Conservation (phyloP, 1,140 invertebrate genomes). For the Brachionus paranguensis region DNA sequence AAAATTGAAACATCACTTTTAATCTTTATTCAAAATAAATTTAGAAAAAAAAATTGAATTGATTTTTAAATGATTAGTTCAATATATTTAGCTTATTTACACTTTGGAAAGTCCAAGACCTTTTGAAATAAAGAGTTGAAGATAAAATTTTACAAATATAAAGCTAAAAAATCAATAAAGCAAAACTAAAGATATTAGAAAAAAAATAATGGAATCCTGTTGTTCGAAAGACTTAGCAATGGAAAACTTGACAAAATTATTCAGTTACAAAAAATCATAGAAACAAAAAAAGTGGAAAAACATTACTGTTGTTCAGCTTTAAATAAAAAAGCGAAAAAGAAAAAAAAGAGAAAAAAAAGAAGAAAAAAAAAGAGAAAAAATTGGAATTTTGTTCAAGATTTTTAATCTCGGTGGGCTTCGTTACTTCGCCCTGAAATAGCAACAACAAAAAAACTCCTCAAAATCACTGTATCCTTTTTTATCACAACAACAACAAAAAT, state of each 20-base stretch:
- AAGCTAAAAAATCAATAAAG: constrained; percentile 1
- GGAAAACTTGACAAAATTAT: constrained; percentile 16
- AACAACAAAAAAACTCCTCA: neutral
- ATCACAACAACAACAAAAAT: neutral
- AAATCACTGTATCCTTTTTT: neutral
- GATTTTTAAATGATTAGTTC: neutral
- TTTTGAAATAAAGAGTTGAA: neutral
- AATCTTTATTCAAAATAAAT: constrained; percentile 3
- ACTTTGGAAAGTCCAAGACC: neutral
- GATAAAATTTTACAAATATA: neutral
- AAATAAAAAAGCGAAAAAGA: neutral
- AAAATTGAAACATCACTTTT: neutral
- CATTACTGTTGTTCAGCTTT: constrained; percentile 1
- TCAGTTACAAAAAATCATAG: neutral
- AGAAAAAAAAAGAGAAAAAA: neutral
- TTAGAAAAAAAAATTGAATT: neutral
- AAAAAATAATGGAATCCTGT: neutral
- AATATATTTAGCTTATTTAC: neutral
- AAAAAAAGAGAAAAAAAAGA: neutral
- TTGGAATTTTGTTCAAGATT: constrained; percentile 20
- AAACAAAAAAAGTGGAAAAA: neutral
- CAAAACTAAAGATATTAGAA: neutral
- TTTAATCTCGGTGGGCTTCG: constrained; percentile 23
- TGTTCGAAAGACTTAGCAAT: neutral
- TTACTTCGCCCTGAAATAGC: neutral